These are phyloP conservation scores for Calliphora vomitoria DNA, from an alignment of 2,888 invertebrate genomes.

Conservation along the genomic window DNA sequence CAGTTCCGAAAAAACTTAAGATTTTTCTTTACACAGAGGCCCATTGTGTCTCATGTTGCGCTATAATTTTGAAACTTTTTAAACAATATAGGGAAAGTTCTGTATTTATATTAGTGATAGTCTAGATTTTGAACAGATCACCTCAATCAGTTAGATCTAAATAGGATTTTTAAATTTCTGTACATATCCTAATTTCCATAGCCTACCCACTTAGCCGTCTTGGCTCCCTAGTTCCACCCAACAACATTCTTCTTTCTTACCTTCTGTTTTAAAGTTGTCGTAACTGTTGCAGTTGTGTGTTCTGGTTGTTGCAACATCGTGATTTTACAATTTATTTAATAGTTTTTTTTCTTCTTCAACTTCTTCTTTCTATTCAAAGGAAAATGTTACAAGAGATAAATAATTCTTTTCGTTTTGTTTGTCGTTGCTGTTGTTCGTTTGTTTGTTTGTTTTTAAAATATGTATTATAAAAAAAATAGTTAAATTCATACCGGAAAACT, in stretches of 20 bases:
- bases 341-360: conserved; percentile 42
- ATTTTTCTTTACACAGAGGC: no score
- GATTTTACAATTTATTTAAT: conserved; percentile 74
- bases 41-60: no score
- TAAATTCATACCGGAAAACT: conserved; percentile 67
- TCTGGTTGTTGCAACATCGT: conserved; percentile 71
- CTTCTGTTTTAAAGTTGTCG: conserved; percentile 40
- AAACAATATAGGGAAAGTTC: no score
- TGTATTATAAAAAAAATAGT: conserved; percentile 47
- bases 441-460: conserved; percentile 31
- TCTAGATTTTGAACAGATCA: no score
- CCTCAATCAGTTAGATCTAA: no score
- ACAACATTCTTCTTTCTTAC: conserved; percentile 28
- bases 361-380: conserved; percentile 64
- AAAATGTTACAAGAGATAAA: conserved; percentile 72
- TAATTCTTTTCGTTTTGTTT: conserved; percentile 67
- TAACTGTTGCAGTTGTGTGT: conserved; percentile 61
- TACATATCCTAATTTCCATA: not conserved
- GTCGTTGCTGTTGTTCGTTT: conserved; percentile 40
- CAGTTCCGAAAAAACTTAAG: no score
- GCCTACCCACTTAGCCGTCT: not conserved
- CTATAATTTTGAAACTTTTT: not conserved
- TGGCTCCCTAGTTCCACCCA: conserved; percentile 4
- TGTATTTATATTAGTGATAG: no score
- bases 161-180: not conserved